Evolutionary conservation across 2,797 vertebrate genomes (phyloP).

Genomic region (Nannoperca australis): DNA sequence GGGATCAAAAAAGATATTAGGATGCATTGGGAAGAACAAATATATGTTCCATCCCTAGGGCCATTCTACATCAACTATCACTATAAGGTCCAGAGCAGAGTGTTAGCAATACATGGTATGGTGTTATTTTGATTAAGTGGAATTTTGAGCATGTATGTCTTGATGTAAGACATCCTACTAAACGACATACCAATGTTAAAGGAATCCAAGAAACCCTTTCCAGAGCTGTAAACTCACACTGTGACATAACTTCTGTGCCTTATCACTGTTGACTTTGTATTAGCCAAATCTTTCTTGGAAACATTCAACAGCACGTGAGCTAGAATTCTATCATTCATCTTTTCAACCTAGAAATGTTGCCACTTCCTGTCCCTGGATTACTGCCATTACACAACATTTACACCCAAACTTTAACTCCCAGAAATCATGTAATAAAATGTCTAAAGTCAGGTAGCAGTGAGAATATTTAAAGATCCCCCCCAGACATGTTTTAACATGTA

Average conservation of each 20-base stretch:
- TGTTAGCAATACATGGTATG: background rate
- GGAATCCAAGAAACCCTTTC: background rate
- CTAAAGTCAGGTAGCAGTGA: background rate
- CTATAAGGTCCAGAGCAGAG: background rate
- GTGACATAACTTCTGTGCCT: background rate
- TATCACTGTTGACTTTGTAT: conserved; percentile 6
- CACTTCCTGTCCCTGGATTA: conserved; percentile 7
- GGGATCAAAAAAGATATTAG: background rate
- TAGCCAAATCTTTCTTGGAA: conserved; percentile 20
- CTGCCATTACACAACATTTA: conserved; percentile 2
- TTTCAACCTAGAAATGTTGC: background rate
- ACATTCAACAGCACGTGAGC: conserved; percentile 1
- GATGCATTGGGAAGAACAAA: background rate
- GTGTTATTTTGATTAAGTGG: conserved; percentile 3
- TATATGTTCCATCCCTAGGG: background rate
- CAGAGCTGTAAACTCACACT: conserved; percentile 15
- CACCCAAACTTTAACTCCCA: background rate
- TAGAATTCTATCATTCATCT: conserved; percentile 7
- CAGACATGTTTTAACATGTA: too few relatives aligned
- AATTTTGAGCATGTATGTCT: background rate
- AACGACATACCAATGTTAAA: conserved; percentile 8
- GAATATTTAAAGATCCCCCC: background rate
- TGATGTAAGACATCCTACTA: conserved; percentile 11
- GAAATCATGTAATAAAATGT: background rate
- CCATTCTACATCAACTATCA: background rate